A percentile compares a stretch with the other conserved stretches of the same genome.
Evolutionary conservation across 2,113 vertebrate species (phyloP).

Genomic region (Nothobranchius furzeri): DNA sequence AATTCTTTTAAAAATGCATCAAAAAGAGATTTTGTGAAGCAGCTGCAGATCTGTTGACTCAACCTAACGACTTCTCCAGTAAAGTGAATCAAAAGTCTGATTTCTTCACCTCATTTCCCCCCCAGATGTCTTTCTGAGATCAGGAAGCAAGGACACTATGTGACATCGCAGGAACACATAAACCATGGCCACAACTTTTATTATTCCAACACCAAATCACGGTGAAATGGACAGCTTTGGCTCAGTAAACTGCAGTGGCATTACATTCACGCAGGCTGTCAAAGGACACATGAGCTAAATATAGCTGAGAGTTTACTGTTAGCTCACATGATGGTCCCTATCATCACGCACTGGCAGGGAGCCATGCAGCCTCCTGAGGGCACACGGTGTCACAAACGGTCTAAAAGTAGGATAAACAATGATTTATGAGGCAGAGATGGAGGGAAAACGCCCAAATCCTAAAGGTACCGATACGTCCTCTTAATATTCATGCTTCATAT

Average conservation of each 20-base stretch:
- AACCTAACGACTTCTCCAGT: too few species aligned
- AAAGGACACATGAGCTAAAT: conserved; percentile 50
- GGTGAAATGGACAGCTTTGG: conserved; percentile 8
- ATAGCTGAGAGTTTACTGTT: conserved; percentile 55
- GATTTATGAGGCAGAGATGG: not conserved
- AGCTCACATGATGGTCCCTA: conserved; percentile 54
- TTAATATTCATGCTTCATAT: too few species aligned
- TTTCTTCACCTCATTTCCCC: too few species aligned
- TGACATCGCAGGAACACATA: not conserved
- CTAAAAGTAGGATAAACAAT: not conserved
- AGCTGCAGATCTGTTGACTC: too few species aligned
- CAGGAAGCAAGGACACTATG: not conserved
- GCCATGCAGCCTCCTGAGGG: not conserved
- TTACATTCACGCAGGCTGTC: conserved; percentile 36
- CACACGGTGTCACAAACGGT: not conserved
- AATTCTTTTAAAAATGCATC: too few species aligned
- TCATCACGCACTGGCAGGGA: conserved; percentile 25
- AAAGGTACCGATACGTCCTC: not conserved
- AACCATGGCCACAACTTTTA: not conserved
- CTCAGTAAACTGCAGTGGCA: conserved; percentile 31
- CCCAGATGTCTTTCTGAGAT: too few species aligned
- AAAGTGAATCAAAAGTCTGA: too few species aligned
- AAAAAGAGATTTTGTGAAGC: too few species aligned
- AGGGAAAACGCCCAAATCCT: not conserved
- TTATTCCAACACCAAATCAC: conserved; percentile 9